Evolutionary conservation across 2,797 vertebrate species (phyloP).

Genomic region (Limnodromus scolopaceus): DNA sequence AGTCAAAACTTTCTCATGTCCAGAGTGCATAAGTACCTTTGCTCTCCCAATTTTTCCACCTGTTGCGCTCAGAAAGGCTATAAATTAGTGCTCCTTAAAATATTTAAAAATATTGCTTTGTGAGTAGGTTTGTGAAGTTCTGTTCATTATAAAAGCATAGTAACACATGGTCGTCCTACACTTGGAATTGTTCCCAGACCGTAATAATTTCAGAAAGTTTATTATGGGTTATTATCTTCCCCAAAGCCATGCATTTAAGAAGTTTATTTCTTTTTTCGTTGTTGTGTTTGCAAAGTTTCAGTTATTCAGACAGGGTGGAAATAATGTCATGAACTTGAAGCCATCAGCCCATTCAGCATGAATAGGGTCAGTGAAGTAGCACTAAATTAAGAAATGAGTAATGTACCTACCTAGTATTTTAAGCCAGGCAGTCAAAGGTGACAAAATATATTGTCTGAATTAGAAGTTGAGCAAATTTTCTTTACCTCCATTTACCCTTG

Average conservation of each 20-base stretch:
- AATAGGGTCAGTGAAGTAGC: background rate
- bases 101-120: background rate
- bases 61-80: background rate
- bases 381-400: background rate
- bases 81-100: background rate
- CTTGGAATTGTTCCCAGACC: background rate
- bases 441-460: background rate
- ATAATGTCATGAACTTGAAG: background rate
- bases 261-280: background rate
- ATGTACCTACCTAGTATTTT: background rate
- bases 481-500: background rate
- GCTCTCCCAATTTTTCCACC: background rate
- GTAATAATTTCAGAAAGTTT: background rate
- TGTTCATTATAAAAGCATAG: background rate
- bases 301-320: background rate
- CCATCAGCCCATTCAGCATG: background rate
- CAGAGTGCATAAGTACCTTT: accelerated
- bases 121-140: background rate
- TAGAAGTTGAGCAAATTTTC: background rate
- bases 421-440: background rate
- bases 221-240: background rate
- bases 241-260: background rate
- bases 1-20: background rate
- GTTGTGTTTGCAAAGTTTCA: background rate
- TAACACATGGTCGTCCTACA: background rate